Base-by-base conservation (phyloP, 2,797 vertebrate genomes). In the Spea hammondii region DNA sequence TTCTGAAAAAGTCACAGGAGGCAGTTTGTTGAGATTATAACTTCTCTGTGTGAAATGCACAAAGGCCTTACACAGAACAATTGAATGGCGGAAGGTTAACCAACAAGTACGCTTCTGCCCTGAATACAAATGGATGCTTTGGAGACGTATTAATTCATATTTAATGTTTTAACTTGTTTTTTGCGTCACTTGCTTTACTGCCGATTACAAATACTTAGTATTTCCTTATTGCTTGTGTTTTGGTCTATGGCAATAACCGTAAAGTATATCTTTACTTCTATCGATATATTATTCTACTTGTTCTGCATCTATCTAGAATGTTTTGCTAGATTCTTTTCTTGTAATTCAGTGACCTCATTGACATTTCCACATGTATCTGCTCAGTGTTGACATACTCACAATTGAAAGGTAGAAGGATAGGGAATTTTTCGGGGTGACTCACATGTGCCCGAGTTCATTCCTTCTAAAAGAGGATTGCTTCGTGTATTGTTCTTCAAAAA, bases 341-440 rank as follows among this genome's bases (percentile, higher is more conserved):
- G 54, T 50, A 48, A 77, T 70, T 64, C 67, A 64, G 48, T 78
- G 49, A 65, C 69, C 45, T 45, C 44, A 13, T 70, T 72, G 55
- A 71, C 55, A 65, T 72, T 66, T 69, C 45, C 59, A 6, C 47
- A 4, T 64, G 55, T 70, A 11, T 59, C 11, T 48, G 49, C 9
- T 57, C 62, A 14, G 13, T 65, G 50, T 55, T 13, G 76, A 78
- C 76, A 64, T 66, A 70, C 72, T 57, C 68, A 49, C 44, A 47
- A 1, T 60, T 62, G 54, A 72, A 32, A 51, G 46, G 11, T 65
- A 50, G 66, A 71, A 11, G 50, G 46, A 78, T 49, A 8, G 76
- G 76, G 69, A 72, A 78, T 78, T 72, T 78, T 78, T 49, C 69
- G 66, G 17, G 49, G 44, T 78, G 76, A 78, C 67, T 77, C 57